Evolutionary conservation across 2,113 vertebrate genomes (phyloP).

Genomic region (Triplophysa siluroides): DNA sequence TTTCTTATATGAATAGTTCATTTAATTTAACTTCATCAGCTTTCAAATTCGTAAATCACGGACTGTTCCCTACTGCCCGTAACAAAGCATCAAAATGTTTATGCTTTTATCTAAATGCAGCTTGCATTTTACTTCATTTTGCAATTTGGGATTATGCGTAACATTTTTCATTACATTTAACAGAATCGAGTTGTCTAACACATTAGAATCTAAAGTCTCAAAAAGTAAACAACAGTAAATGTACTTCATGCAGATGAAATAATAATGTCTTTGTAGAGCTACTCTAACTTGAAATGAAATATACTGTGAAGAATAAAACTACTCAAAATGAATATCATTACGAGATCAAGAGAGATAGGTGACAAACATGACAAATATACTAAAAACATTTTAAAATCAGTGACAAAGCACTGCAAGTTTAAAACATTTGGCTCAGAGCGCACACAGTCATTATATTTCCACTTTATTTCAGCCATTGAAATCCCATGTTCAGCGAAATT

Average conservation of each 20-base stretch:
- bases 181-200: not conserved
- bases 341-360: too few relatives aligned
- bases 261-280: not conserved
- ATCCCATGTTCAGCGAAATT: slow-evolving; percentile 64
- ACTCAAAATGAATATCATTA: too few relatives aligned
- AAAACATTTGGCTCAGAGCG: not conserved
- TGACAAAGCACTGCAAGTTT: not conserved
- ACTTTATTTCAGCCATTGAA: slow-evolving; percentile 74
- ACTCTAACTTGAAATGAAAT: not conserved
- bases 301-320: not conserved
- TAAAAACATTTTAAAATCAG: too few relatives aligned
- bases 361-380: too few relatives aligned
- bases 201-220: not conserved
- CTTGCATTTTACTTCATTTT: not conserved
- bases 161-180: not conserved
- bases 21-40: too few relatives aligned
- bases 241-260: not conserved
- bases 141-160: too few relatives aligned
- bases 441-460: slow-evolving; percentile 33
- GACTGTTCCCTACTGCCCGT: too few relatives aligned
- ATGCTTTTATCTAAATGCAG: not conserved
- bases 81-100: not conserved
- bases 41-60: slow-evolving; percentile 36
- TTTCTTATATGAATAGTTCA: too few relatives aligned
- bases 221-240: not conserved